A percentile compares a stretch with the other conserved stretches of the same genome.
phyloP scores from a whole-genome alignment of 2,888 invertebrate species.

The Volucella bombylans region DNA sequence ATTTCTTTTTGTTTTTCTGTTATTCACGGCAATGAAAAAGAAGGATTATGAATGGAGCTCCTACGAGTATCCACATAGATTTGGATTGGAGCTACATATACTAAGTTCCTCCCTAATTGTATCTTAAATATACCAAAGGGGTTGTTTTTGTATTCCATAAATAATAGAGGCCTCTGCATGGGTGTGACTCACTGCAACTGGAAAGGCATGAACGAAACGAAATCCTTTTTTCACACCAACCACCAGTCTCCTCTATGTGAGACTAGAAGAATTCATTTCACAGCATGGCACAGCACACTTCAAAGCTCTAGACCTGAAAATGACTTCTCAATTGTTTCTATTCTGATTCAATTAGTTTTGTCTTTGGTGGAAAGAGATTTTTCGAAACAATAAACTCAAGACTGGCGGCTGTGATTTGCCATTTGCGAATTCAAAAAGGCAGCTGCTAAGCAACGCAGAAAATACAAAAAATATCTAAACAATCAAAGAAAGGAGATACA shows the following conservation, averaged over 20 bases:
- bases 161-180: slow-evolving; percentile 20
- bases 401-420: too few species aligned
- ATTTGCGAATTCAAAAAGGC: neutral
- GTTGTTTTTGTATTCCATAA: slow-evolving; percentile 51
- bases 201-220: too few species aligned
- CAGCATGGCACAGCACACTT: neutral
- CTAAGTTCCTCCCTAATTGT: slow-evolving; percentile 52
- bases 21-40: slow-evolving; percentile 6
- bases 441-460: slow-evolving; percentile 16
- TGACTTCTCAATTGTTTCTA: slow-evolving; percentile 17
- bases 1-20: neutral
- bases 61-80: neutral
- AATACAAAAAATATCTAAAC: neutral
- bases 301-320: slow-evolving; percentile 15
- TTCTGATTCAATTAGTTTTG: slow-evolving; percentile 34
- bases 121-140: slow-evolving; percentile 36
- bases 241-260: too few species aligned
- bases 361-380: slow-evolving; percentile 13
- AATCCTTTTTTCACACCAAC: too few species aligned
- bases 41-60: slow-evolving; percentile 1
- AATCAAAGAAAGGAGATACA: neutral
- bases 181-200: too few species aligned
- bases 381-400: neutral
- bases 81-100: slow-evolving; percentile 8
- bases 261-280: neutral